Evolutionary conservation across 2,888 invertebrate genomes (phyloP).

Genomic region (Rotaria macrura): DNA sequence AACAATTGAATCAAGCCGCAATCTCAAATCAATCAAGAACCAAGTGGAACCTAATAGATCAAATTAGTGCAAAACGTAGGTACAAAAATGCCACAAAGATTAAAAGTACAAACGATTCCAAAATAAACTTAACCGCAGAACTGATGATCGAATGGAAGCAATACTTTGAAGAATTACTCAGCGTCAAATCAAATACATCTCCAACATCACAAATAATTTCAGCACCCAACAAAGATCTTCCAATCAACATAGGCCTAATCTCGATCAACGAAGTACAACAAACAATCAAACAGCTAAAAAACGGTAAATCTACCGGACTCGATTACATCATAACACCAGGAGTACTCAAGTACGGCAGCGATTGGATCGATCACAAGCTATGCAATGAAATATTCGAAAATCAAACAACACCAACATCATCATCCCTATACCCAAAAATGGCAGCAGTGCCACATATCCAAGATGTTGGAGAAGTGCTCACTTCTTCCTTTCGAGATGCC

Average conservation of each 20-base stretch:
- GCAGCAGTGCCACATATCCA: too few species aligned
- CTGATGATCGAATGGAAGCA: not conserved
- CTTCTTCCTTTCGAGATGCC: too few species aligned
- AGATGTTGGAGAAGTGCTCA: too few species aligned
- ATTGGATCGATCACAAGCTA: not conserved
- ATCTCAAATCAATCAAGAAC: too few species aligned
- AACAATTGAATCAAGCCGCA: too few species aligned
- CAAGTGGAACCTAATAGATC: too few species aligned
- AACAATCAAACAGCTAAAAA: not conserved
- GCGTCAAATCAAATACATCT: too few species aligned
- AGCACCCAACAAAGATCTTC: not conserved
- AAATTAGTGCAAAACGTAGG: too few species aligned
- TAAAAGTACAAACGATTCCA: too few species aligned
- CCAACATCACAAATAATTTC: not conserved
- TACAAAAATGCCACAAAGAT: too few species aligned
- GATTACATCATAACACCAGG: not conserved
- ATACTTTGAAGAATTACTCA: not conserved
- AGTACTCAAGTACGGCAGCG: not conserved
- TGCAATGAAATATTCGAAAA: not conserved
- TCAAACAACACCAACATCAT: not conserved
- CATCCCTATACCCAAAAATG: not conserved
- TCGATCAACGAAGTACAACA: not conserved
- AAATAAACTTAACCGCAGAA: too few species aligned
- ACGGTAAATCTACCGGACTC: not conserved
- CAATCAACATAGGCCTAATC: not conserved